phyloP scores from a whole-genome alignment of 2,797 vertebrate genomes.

The Lates japonicus region DNA sequence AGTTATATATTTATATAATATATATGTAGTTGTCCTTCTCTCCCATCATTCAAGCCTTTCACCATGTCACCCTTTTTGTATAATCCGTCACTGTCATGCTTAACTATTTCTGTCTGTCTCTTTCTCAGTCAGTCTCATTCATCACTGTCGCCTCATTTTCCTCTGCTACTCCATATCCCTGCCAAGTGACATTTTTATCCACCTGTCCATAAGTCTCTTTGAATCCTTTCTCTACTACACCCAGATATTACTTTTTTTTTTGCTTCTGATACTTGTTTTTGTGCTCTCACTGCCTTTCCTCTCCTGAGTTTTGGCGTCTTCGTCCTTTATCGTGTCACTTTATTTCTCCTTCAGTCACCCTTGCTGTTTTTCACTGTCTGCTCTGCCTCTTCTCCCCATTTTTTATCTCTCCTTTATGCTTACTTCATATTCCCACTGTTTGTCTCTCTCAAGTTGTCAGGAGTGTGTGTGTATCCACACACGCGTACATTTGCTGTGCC shows the following conservation, averaged over 20 bases:
- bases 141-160: conserved; percentile 26
- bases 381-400: conserved; percentile 49
- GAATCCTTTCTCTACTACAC: conserved; percentile 32
- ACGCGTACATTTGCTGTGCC: conserved; percentile 45
- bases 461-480: background rate
- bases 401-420: conserved; percentile 57
- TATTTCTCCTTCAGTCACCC: conserved; percentile 33
- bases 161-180: conserved; percentile 44
- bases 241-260: conserved; percentile 24
- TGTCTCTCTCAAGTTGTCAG: conserved; percentile 53
- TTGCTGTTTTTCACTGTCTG: conserved; percentile 34
- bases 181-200: conserved; percentile 40
- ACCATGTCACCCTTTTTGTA: conserved; percentile 38
- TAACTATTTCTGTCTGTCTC: conserved; percentile 35
- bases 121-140: conserved; percentile 42
- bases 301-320: conserved; percentile 31
- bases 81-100: conserved; percentile 54
- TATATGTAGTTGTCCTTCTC: background rate
- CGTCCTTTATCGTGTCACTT: conserved; percentile 44
- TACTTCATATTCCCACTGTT: conserved; percentile 68
- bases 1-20: background rate
- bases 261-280: conserved; percentile 41
- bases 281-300: conserved; percentile 26
- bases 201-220: conserved; percentile 46
- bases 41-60: conserved; percentile 33